Conservation (phyloP, 2,888 invertebrate species). For the Mechanitis messenoides region DNA sequence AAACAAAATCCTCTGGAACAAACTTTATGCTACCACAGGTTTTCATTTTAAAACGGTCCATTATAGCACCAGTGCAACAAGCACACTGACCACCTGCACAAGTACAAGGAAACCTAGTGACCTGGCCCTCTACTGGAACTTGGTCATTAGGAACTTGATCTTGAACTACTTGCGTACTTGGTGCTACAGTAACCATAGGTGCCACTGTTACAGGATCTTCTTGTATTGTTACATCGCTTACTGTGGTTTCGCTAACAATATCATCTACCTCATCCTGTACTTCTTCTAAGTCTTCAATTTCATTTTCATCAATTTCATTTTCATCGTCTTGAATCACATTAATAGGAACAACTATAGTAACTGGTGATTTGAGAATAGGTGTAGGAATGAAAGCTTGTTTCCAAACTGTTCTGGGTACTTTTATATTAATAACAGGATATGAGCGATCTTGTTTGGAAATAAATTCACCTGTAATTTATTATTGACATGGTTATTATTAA, state of each 20-base stretch:
- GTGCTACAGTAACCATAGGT: constrained; percentile 37
- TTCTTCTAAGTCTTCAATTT: constrained; percentile 32
- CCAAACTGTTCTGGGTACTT: constrained; percentile 55
- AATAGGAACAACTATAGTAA: constrained; percentile 59
- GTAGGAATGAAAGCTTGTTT: constrained; percentile 56
- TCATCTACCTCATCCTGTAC: constrained; percentile 37
- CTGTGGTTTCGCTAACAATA: constrained; percentile 34
- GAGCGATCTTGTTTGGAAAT: constrained; percentile 40
- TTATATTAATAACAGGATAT: constrained; percentile 55
- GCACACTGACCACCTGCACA: constrained; percentile 80
- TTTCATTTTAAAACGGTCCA: constrained; percentile 81
- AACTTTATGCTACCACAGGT: constrained; percentile 87
- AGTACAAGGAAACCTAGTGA: constrained; percentile 77
- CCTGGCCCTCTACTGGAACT: constrained; percentile 58
- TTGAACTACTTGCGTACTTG: constrained; percentile 30
- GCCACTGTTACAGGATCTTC: constrained; percentile 32
- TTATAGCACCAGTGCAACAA: constrained; percentile 81
- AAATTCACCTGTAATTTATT: constrained; percentile 25
- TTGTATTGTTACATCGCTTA: constrained; percentile 36
- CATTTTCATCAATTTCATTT: constrained; percentile 32
- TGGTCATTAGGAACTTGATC: constrained; percentile 37
- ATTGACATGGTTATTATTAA: constrained; percentile 12
- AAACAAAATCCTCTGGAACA: constrained; percentile 88
- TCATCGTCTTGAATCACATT: constrained; percentile 55
- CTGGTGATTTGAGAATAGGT: constrained; percentile 60